Conservation (phyloP, 2,797 vertebrate genomes). For the Poecilia gillii region DNA sequence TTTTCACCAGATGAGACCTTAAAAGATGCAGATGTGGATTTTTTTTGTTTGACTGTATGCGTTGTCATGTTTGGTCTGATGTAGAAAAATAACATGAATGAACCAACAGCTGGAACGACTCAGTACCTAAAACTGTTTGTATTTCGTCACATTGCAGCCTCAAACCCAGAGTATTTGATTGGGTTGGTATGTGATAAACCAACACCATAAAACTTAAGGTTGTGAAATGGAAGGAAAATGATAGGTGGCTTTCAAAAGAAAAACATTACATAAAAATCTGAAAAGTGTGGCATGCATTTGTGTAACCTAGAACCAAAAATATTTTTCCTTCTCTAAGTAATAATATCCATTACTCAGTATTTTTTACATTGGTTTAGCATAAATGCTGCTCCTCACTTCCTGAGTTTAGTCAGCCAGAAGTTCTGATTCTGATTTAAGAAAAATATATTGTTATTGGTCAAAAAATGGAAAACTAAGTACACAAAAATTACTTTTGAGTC, state of each 20-base stretch:
- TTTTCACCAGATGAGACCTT: slow-evolving; percentile 55
- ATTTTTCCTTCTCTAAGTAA: background rate
- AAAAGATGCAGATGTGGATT: slow-evolving; percentile 64
- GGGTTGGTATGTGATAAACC: background rate
- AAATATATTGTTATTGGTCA: no score
- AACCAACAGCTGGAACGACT: background rate
- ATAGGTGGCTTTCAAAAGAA: background rate
- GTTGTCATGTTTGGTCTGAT: slow-evolving; percentile 51
- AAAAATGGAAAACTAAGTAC: no score
- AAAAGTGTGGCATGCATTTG: background rate
- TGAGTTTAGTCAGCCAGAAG: no score
- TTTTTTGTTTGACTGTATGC: slow-evolving; percentile 57
- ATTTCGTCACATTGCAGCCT: background rate
- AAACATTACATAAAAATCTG: background rate
- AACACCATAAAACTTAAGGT: background rate
- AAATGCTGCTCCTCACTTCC: background rate
- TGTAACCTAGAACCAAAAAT: background rate
- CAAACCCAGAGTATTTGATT: background rate
- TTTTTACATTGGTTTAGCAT: background rate
- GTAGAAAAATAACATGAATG: slow-evolving; percentile 32
- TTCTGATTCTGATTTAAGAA: no score
- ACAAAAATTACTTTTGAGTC: no score
- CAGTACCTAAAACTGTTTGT: background rate
- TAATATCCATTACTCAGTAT: background rate
- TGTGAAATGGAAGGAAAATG: background rate